These are phyloP conservation scores for Acrobasis repandana DNA, from an alignment of 2,888 invertebrate species.

Conservation along the genomic window DNA sequence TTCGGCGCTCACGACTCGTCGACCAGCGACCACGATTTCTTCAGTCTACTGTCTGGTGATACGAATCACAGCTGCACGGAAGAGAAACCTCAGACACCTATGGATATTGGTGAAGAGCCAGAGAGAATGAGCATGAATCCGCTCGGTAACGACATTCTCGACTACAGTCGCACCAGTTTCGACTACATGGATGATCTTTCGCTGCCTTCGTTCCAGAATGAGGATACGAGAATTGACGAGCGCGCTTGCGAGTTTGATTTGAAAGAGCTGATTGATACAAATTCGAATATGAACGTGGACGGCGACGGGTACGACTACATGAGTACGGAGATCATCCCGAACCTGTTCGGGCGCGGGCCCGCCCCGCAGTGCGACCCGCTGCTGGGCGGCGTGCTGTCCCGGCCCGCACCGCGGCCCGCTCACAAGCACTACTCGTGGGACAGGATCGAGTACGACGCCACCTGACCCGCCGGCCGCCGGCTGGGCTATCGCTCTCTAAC, in stretches of 20 bases:
- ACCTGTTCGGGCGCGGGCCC: slow-evolving; percentile 74
- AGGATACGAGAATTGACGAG: slow-evolving; percentile 63
- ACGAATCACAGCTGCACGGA: slow-evolving; percentile 44
- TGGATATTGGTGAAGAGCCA: slow-evolving; percentile 67
- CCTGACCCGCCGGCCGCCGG: slow-evolving; percentile 59
- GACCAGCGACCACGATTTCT: slow-evolving; percentile 65
- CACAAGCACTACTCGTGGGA: slow-evolving; percentile 89
- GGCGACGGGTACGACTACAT: slow-evolving; percentile 78
- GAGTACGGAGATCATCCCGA: slow-evolving; percentile 72
- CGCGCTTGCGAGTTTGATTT: slow-evolving; percentile 77
- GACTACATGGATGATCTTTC: slow-evolving; percentile 75
- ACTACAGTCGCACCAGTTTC: slow-evolving; percentile 64
- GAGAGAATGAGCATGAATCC: slow-evolving; percentile 69
- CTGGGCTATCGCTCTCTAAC: slow-evolving; percentile 27
- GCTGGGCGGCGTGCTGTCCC: slow-evolving; percentile 83
- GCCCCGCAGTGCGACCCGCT: slow-evolving; percentile 87
- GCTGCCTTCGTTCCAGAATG: slow-evolving; percentile 69
- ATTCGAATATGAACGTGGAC: slow-evolving; percentile 80
- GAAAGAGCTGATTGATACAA: slow-evolving; percentile 85
- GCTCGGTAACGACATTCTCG: slow-evolving; percentile 68
- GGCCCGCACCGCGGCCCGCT: slow-evolving; percentile 84
- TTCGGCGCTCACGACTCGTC: slow-evolving; percentile 59
- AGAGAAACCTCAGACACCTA: slow-evolving; percentile 56
- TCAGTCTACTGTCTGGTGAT: slow-evolving; percentile 62
- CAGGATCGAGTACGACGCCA: slow-evolving; percentile 88